A percentile compares a stretch with the other conserved stretches of the same genome.
phyloP scores from a whole-genome alignment of 2,797 vertebrate species.

The Acanthornis magna region DNA sequence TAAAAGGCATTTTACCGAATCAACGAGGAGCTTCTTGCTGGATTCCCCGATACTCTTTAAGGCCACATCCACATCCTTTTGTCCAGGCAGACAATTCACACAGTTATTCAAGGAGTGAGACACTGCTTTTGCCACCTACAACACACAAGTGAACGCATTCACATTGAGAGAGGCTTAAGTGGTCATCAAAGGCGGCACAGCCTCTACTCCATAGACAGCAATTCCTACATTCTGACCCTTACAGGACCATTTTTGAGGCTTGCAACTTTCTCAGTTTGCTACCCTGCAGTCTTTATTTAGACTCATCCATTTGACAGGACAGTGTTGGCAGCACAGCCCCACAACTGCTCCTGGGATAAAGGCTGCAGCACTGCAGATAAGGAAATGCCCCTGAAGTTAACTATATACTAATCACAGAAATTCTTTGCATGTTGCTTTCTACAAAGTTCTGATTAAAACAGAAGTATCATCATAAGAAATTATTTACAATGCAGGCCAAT shows the following conservation, averaged over 20 bases:
- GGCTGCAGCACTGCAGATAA: background rate
- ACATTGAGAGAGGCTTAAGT: background rate
- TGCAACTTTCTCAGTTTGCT: background rate
- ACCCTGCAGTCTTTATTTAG: background rate
- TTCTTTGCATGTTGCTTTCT: background rate
- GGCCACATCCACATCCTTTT: constrained; percentile 98
- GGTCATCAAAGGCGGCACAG: background rate
- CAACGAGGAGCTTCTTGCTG: constrained; percentile 97
- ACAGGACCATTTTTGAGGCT: background rate
- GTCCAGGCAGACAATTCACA: constrained; percentile 96
- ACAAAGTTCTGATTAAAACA: background rate
- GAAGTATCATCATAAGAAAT: background rate
- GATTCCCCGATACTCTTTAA: constrained; percentile 96
- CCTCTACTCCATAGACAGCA: background rate
- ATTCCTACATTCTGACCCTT: background rate
- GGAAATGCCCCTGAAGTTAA: background rate
- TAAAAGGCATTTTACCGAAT: constrained; percentile 82
- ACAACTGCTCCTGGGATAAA: background rate
- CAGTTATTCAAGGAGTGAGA: constrained; percentile 98
- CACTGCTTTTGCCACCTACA: constrained; percentile 96
- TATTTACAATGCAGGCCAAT: background rate
- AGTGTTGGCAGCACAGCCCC: background rate
- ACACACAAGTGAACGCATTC: background rate
- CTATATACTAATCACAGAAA: background rate
- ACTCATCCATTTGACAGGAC: background rate